Evolutionary conservation across 2,113 vertebrate genomes (phyloP), one percentile per base, ranked within the genome.

Genomic region (Solea senegalensis): DNA sequence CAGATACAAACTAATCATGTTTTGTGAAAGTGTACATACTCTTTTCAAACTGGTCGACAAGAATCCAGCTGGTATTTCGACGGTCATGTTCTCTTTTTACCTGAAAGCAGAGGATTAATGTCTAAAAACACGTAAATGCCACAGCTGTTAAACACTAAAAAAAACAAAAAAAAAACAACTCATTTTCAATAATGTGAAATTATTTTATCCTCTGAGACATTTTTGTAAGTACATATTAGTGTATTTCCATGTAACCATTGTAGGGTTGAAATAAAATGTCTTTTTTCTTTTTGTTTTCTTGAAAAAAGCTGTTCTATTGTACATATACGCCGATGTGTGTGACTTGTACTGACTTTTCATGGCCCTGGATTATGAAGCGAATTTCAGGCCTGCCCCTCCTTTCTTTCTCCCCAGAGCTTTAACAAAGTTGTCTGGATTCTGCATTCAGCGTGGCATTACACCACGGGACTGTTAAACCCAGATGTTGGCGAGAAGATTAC

Each of bases 1-100:
- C 58, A 74, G 79, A 74, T 13, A 52, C 21, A 70, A 80, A 85
- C 65, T 74, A 82, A 88, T 87, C 52, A 80, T 90, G 88, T 90
- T 91, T 88, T 91, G 89, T 91, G 91, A 90, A 76, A 88, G 83
- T 94, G 93, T 93, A 93, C 86, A 94, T 92, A 93, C 73, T 92
- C 85, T 90, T 89, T 88, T 88, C 86, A 86, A 82, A 85, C 16
- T 65, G 74, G 86, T 75, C 59, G 67, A 74, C 62, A 68, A 70
- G 63, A 81, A 56, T 55, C 84, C 77, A 66, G 88, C 82, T 87
- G 76, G 78, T 64, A 71, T 78, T 85, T 86, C 60, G 67, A 74
- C 72, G 15, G 50, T 84, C 73, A 16, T 84, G 55, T 86, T 90
- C 72, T 86, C 77, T 93, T 93, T 91, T 90, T 89, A 91, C 81